Evolutionary conservation across 1,140 invertebrate genomes (phyloP).

Genomic region (Nephila pilipes): DNA sequence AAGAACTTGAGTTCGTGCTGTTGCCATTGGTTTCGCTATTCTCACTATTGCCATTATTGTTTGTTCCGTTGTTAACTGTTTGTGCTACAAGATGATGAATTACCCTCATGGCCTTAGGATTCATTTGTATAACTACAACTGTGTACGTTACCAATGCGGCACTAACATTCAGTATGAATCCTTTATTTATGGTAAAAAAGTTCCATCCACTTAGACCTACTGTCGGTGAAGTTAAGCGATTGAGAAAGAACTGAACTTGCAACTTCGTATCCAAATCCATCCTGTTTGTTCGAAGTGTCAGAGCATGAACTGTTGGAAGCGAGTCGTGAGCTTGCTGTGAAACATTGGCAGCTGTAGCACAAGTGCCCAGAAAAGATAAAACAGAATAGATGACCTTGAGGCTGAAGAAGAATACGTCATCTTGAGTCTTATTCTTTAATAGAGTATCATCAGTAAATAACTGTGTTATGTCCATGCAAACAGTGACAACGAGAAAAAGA

Average conservation of each 20-base stretch:
- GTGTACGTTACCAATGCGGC: conserved; percentile 77
- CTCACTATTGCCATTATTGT: conserved; percentile 45
- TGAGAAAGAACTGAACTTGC: conserved; percentile 77
- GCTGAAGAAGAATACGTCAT: conserved; percentile 77
- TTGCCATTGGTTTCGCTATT: conserved; percentile 39
- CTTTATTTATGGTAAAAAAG: conserved; percentile 78
- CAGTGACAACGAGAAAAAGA: conserved; percentile 70
- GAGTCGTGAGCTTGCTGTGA: conserved; percentile 77
- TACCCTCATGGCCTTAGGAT: conserved; percentile 77
- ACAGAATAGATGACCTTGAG: conserved; percentile 77
- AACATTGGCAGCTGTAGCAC: conserved; percentile 75
- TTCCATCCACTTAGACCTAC: conserved; percentile 77
- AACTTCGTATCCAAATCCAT: conserved; percentile 77
- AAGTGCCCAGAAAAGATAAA: conserved; percentile 77
- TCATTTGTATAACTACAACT: conserved; percentile 78
- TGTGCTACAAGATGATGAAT: conserved; percentile 77
- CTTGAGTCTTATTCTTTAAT: conserved; percentile 75
- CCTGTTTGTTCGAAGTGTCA: conserved; percentile 73
- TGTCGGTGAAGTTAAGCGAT: conserved; percentile 72
- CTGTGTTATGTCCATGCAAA: conserved; percentile 77
- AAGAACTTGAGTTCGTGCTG: conserved; percentile 66
- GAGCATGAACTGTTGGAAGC: conserved; percentile 72
- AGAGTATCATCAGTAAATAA: conserved; percentile 77
- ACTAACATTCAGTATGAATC: conserved; percentile 78
- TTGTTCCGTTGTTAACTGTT: conserved; percentile 71